These are phyloP conservation scores for Capromys pilorides DNA, from an alignment of 2,797 vertebrate genomes.

Conservation along the genomic window DNA sequence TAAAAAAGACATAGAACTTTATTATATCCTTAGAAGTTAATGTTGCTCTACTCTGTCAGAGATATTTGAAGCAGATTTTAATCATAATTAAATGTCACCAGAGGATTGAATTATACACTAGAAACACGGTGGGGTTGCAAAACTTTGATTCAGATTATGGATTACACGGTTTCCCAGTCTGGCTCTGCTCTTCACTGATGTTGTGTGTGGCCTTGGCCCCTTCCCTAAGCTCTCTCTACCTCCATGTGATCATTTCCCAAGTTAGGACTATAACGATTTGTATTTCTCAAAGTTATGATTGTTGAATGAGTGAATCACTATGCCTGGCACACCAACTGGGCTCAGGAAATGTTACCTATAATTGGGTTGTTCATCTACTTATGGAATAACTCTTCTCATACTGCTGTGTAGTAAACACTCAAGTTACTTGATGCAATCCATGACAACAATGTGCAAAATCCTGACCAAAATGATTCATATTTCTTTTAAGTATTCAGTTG, in stretches of 20 bases:
- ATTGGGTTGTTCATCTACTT: conserved; percentile 11
- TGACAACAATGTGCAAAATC: background rate
- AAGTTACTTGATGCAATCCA: background rate
- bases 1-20: conserved; percentile 19
- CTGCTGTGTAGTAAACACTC: background rate
- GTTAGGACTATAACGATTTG: background rate
- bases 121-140: background rate
- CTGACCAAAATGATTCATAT: background rate
- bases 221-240: background rate
- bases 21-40: background rate
- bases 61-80: conserved; percentile 22
- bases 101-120: background rate
- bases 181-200: background rate
- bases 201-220: background rate
- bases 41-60: background rate
- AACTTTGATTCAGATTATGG: background rate
- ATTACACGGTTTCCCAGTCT: background rate
- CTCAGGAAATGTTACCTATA: background rate
- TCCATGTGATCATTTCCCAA: background rate
- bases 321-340: background rate
- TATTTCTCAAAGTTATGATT: background rate
- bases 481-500: conserved; percentile 32
- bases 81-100: background rate
- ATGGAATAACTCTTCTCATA: background rate
- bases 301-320: background rate